Base-by-base conservation (phyloP, 2,113 vertebrate genomes). In the crab-eating macaque (Macaca fascicularis) region DNA sequence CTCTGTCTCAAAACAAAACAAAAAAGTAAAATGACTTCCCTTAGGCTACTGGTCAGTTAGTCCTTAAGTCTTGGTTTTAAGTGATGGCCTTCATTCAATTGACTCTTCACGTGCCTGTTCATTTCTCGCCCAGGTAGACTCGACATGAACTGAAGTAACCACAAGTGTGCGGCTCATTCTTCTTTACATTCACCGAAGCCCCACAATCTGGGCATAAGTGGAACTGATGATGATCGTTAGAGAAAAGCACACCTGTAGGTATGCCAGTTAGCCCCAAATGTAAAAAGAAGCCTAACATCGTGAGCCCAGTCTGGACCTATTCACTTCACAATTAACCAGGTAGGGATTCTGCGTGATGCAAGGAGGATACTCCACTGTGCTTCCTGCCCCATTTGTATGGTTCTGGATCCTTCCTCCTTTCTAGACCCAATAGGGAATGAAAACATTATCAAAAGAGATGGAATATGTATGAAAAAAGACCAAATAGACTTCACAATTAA, bases 401-500 rank as follows among this genome's bases (percentile, higher is more conserved):
- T 78, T 95, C 30, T 80, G 86, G 52, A 69, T 74, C 19, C 89
- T 70, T 93, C 52, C 55, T 69, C 70, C 52, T 61, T 78, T 82
- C 50, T 90, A 43, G n/a, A 69, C 2, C 25, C 70, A 57, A 32
- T 9, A 85, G 45, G 72, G 7, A 89, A 40, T 81, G 64, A 78
- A 89, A 96, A 92, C 6, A 93, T 35, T 87, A 82, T 55, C 8
- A 8, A 30, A 78, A 95, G 22, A 90, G 86, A 79, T 14, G n/a
- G 92, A 87, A 27, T 45, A 61, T 19, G 70, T 92, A 87, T 80
- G 67, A 79, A 82, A 92, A 87, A 32, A 91, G 8, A 50, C n/a
- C 89, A 85, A 25, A 92, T 50, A n/a, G 52, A 96, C 61, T 84
- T 84, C 45, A 85, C 59, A 94, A 67, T 67, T 43, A 11, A 91